Evolutionary conservation across 2,113 vertebrate genomes (phyloP), one percentile per base, ranked within the genome.

Genomic region (Ploceus nigricollis): DNA sequence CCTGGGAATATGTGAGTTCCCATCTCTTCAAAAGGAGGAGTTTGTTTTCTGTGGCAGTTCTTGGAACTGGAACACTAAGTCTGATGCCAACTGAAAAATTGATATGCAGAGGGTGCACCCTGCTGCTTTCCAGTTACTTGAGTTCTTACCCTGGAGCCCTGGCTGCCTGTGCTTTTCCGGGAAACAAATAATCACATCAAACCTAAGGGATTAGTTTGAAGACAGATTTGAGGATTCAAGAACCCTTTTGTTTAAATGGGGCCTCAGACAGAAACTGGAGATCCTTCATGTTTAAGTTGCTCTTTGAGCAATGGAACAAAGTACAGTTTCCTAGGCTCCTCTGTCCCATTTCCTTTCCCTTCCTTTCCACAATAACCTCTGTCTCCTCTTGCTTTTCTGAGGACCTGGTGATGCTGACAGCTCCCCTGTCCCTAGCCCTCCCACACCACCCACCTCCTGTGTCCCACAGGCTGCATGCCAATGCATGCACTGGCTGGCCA

Each of bases 1-100:
- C 90, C 81, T 95, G 96, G 94, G 95, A 97, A 96, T 91, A 94
- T 97, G 73, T 48, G 61, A 94, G 91, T 96, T 96, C 96, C 94
- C 96, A 96, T 89, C 87, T 91, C 87, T 87, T 93, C 91, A 92
- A 93, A 94, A 93, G 66, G 33, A 94, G 57, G 81, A 94, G 89
- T 83, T 92, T 95, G 93, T 94, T 96, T 93, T 72, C 91, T 93
- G 95, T 94, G 93, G 70, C 94, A 92, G 81, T 76, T 95, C 91
- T 96, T 97, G 95, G 95, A 97, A 96, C 87, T 31, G 91, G 77
- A 93, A 91, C 89, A n/a, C 50, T 14, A 76, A 47, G n/a, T 72
- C 45, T 0, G 5, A 89, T 96, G 95, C 94, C 95, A 97, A 6
- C 57, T 94, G 78, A 93, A 96, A 83, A 96, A 96, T 96, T 96